Evolutionary conservation across 2,113 vertebrate species (phyloP).

Genomic region (Pteropus alecto): DNA sequence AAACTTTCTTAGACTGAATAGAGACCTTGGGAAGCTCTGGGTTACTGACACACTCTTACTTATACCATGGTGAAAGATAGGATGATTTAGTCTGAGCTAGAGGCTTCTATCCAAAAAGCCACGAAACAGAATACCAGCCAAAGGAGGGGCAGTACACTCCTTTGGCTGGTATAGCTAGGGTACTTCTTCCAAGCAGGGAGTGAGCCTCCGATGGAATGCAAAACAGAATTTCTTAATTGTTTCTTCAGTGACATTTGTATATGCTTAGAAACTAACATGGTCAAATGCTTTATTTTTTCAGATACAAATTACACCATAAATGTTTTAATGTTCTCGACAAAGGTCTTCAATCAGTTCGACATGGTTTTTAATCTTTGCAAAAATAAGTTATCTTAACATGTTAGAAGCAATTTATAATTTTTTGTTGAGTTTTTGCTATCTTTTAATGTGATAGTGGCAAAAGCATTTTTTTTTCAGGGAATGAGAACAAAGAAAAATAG

Average conservation of each 20-base stretch:
- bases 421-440: background rate
- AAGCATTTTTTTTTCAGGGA: background rate
- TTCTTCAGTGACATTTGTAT: background rate
- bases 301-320: background rate
- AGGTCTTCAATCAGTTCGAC: background rate
- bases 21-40: background rate
- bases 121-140: background rate
- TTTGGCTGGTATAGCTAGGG: background rate
- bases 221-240: background rate
- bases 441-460: background rate
- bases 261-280: background rate
- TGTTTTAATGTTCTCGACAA: background rate
- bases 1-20: background rate
- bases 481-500: background rate
- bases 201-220: background rate
- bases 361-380: background rate
- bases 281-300: constrained; percentile 9
- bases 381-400: background rate
- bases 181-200: background rate
- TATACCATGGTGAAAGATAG: background rate
- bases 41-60: background rate
- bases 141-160: accelerated
- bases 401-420: constrained; percentile 8
- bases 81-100: background rate
- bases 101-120: background rate